phyloP scores from a whole-genome alignment of 2,888 invertebrate genomes.

The Dynastes maya region DNA sequence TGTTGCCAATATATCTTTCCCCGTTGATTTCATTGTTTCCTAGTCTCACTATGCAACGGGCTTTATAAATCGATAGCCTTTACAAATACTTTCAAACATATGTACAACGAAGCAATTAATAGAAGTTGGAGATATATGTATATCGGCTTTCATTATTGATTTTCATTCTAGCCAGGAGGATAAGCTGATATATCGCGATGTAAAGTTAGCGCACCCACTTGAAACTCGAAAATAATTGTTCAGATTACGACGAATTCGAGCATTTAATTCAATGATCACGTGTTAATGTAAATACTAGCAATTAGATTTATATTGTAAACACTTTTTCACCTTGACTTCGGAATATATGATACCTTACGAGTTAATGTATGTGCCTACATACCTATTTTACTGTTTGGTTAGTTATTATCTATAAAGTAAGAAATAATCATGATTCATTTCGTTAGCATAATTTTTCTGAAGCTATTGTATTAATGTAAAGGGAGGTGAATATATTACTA shows the following conservation, averaged over 20 bases:
- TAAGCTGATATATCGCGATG: background rate
- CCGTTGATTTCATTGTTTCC: slow-evolving; percentile 40
- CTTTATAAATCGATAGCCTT: slow-evolving; percentile 18
- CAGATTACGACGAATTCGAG: background rate
- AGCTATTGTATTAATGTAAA: too few relatives aligned
- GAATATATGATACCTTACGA: background rate
- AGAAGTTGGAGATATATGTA: background rate
- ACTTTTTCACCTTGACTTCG: background rate
- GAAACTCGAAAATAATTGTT: background rate
- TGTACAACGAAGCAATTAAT: slow-evolving; percentile 3
- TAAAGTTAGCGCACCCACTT: background rate
- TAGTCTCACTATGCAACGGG: background rate
- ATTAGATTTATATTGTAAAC: slow-evolving; percentile 12
- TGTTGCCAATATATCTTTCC: slow-evolving; percentile 29
- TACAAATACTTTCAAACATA: slow-evolving; percentile 20
- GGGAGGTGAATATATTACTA: too few relatives aligned
- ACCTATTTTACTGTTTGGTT: too few relatives aligned
- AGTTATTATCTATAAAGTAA: too few relatives aligned
- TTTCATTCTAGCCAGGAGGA: background rate
- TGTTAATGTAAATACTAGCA: background rate
- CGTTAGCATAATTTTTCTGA: too few relatives aligned
- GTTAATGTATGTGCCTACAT: too few relatives aligned
- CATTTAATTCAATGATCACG: background rate
- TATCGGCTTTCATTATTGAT: background rate
- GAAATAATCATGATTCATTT: too few relatives aligned